phyloP scores from a whole-genome alignment of 1,140 invertebrate species.

The Colletes latitarsis region DNA sequence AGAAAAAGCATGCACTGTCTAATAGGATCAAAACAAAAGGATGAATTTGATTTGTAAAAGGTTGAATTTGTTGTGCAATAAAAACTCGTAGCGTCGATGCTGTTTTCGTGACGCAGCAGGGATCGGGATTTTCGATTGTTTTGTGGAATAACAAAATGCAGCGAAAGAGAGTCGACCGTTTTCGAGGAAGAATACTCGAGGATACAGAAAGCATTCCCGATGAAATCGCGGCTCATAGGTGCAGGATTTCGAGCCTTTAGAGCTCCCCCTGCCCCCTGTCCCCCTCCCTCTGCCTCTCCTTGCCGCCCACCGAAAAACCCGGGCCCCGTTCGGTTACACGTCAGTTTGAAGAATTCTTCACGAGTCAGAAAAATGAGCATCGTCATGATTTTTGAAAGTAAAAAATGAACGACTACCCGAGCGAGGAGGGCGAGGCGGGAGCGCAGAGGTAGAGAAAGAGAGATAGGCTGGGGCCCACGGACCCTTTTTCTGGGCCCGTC shows the following conservation, averaged over 20 bases:
- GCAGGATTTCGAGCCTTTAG: slow-evolving; percentile 64
- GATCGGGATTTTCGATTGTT: background rate
- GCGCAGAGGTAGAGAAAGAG: slow-evolving; percentile 22
- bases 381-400: slow-evolving; percentile 82
- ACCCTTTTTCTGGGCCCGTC: slow-evolving; percentile 59
- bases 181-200: slow-evolving; percentile 49
- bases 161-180: background rate
- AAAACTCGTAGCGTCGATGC: too few species aligned
- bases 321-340: slow-evolving; percentile 78
- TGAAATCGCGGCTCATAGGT: slow-evolving; percentile 59
- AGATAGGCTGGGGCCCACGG: slow-evolving; percentile 50
- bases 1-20: too few species aligned
- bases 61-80: too few species aligned
- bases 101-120: too few species aligned
- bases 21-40: too few species aligned
- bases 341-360: slow-evolving; percentile 81
- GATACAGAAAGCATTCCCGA: slow-evolving; percentile 51
- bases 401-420: slow-evolving; percentile 77
- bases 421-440: slow-evolving; percentile 14
- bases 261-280: background rate
- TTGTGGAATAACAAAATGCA: slow-evolving; percentile 16
- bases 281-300: background rate
- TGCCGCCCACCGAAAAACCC: slow-evolving; percentile 60
- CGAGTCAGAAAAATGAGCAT: slow-evolving; percentile 82
- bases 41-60: too few species aligned